A percentile compares a stretch with the other conserved stretches of the same genome.
These are phyloP conservation scores for Chrysogorgia sp. DNA, from an alignment of 92 coral and sea anemone genomes.

Conservation along the genomic window DNA sequence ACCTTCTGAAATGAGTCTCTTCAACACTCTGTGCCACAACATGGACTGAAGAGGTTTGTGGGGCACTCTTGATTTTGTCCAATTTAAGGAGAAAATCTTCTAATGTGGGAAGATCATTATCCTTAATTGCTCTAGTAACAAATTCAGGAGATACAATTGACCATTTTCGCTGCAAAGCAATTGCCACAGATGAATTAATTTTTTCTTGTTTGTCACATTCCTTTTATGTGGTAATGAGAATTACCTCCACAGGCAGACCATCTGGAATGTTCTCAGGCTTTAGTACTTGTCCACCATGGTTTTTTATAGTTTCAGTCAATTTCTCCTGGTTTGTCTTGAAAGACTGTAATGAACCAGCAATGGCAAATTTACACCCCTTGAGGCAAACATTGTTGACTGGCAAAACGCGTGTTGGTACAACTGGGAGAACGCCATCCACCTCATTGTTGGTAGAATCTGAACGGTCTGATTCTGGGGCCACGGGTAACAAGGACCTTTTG, in stretches of 20 bases:
- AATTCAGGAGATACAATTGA: constrained; percentile 1
- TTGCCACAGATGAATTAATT: too few species aligned
- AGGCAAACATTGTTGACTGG: too few species aligned
- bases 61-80: too few species aligned
- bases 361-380: background rate
- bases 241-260: too few species aligned
- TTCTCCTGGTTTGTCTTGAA: constrained; percentile 11
- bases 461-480: background rate
- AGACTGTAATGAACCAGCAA: constrained; percentile 18
- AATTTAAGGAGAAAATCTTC: background rate
- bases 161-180: too few species aligned
- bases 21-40: background rate
- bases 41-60: background rate
- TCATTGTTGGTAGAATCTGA: too few species aligned
- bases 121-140: background rate
- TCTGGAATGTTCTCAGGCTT: too few species aligned
- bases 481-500: background rate
- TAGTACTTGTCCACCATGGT: constrained; percentile 14
- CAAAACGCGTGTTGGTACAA: constrained; percentile 1
- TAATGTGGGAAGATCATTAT: background rate
- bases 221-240: too few species aligned
- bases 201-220: too few species aligned
- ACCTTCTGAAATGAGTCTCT: background rate
- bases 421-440: too few species aligned
- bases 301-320: too few species aligned